Base-by-base conservation (phyloP, 2,113 vertebrate genomes). In the Gambusia affinis region DNA sequence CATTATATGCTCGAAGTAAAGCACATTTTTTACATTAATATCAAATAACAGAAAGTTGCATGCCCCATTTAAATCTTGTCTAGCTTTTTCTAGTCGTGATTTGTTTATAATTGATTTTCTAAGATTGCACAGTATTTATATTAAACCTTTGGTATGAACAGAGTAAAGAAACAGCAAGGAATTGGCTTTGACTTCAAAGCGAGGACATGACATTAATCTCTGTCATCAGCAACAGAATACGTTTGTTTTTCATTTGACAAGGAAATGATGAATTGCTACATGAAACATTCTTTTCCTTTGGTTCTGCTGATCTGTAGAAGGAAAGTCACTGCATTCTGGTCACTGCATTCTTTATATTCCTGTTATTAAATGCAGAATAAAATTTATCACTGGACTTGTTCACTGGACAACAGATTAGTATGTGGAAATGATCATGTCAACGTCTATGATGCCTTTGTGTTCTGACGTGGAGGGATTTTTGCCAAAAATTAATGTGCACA, bases 331-430 rank as follows among this genome's bases (percentile, higher is more conserved):
- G 29, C 54, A 11, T 78, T 74, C 67, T 74, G 51, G 19, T 66
- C 47, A 67, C 47, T 14, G 54, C 37, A 60, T 65, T 77, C 15
- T 75, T 83, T 75, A 57, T 68, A 73, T 28, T 24, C 31, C 31
- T 68, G 42, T 28, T 76, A 77, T 79, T 75, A 76, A 74, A 62
- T 73, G 29, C 42, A 67, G 67, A 31, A 70, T 60, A 29, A 64
- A 61, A 51, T 35, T n/a, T 39, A 63, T 44, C 51, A 39, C 24
- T 71, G 65, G 35, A 67, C 17, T 42, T 69, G 65, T 85, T 60
- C 47, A 69, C 57, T 31, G 70, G 61, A 67, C 76, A 85, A 75
- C 68, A 68, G 51, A 67, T 22, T 73, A 65, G 75, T 22, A 67
- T 80, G 57, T 6, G 29, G 31, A 54, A 70, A 70, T 60, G 63